Conservation (phyloP, 2,113 vertebrate genomes). For the Grallaria varia region DNA sequence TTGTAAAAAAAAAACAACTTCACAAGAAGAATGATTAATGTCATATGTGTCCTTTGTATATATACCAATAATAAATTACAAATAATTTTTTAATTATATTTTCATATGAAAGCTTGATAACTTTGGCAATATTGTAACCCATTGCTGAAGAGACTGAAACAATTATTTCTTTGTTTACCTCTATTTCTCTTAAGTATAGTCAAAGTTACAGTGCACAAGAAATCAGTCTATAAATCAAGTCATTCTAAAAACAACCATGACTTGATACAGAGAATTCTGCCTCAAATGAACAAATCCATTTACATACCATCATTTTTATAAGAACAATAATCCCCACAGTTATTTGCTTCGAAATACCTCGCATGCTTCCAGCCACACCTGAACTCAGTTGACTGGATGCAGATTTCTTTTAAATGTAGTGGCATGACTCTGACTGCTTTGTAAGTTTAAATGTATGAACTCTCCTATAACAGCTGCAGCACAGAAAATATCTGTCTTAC, state of each 20-base stretch:
- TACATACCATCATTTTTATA: neutral
- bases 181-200: neutral
- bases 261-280: neutral
- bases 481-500: neutral
- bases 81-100: neutral
- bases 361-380: neutral
- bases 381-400: neutral
- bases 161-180: neutral
- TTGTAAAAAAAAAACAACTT: neutral
- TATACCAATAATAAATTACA: neutral
- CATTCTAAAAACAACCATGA: neutral
- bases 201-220: neutral
- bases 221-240: neutral
- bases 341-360: neutral
- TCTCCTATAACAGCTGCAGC: neutral
- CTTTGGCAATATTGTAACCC: neutral
- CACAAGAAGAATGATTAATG: neutral
- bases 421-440: neutral
- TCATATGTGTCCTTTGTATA: neutral
- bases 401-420: neutral
- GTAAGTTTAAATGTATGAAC: neutral
- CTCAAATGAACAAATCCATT: neutral
- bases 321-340: neutral
- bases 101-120: neutral
- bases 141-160: neutral